Base-by-base conservation (phyloP, 2,888 invertebrate genomes). In the Halocaridina rubra region DNA sequence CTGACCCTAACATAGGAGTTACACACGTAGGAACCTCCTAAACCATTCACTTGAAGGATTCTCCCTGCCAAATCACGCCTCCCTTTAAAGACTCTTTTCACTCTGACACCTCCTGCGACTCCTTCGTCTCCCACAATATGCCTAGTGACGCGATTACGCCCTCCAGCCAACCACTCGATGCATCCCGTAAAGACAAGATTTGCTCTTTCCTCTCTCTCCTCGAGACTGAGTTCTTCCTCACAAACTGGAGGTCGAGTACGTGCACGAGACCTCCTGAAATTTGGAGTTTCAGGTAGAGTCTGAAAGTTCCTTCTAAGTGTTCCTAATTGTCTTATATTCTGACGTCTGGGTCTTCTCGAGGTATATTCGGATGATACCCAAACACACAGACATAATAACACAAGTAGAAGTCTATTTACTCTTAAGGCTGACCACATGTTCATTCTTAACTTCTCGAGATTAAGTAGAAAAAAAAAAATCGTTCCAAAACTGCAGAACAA, bases 71-170 rank as follows among this genome's bases (percentile, higher is more conserved):
- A 33, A 10, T 69, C 24, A n/a, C 8, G 8, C 5, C 69, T 33
- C 30, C 82, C 82, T 27, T 82, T 82, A 57, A 82, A 59, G 39
- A 82, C 82, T 27, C 82, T 53, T 39, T 82, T 82, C 53, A 82
- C 77, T 39, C n/a, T 57, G 33, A 82, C 82, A 39, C 71, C 82
- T 3, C 82, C 82, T 16, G 59, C 46, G 53, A 82, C 77, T 32
- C 82, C 82, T 57, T 77, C 39, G 8, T 32, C 33, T 7, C 71
- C 82, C 8, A 77, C 82, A 5, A 39, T 59, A 59, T 76, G 71
- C 7, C 77, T 67, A 59, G 61, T 82, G 33, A 77, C 82, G 16
- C 59, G 16, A 3, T 16, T 69, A 7, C 71, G 29, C 7, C 77
- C 77, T 1, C 82, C 82, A 2, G 53, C n/a, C 1, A 82, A 22